Percentiles rank a stretch among this genome's conserved stretches.
These are phyloP conservation scores for Celastrina argiolus DNA, from an alignment of 2,888 invertebrate species.

Conservation along the genomic window DNA sequence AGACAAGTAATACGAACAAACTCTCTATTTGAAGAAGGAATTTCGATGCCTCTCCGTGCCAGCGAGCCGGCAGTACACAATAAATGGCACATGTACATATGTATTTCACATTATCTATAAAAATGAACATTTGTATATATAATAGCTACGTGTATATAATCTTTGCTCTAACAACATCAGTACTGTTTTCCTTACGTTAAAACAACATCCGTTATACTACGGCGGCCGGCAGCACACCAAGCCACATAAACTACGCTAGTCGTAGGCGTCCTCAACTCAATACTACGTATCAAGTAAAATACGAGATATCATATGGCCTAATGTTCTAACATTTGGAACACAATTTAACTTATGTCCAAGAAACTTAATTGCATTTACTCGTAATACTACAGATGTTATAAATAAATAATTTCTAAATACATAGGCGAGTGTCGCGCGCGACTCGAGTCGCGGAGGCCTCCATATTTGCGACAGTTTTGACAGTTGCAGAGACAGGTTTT, in stretches of 20 bases:
- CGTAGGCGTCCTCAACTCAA: neutral
- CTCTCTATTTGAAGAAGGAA: slow-evolving; percentile 25
- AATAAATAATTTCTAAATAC: slow-evolving; percentile 14
- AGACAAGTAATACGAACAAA: neutral
- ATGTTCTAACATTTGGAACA: slow-evolving; percentile 16
- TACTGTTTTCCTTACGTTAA: slow-evolving; percentile 60
- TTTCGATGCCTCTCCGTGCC: neutral
- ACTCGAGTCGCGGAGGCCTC: neutral
- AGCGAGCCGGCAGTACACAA: slow-evolving; percentile 42
- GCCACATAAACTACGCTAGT: slow-evolving; percentile 6
- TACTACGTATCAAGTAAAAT: neutral
- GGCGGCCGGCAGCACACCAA: neutral
- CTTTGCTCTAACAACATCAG: slow-evolving; percentile 73
- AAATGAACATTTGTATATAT: slow-evolving; percentile 39
- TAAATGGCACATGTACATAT: slow-evolving; percentile 66
- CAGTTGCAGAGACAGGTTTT: neutral
- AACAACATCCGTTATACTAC: slow-evolving; percentile 30
- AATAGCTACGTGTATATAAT: slow-evolving; percentile 46
- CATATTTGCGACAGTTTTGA: neutral
- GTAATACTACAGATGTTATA: slow-evolving; percentile 19
- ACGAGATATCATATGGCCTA: slow-evolving; percentile 12
- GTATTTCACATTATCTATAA: slow-evolving; percentile 54
- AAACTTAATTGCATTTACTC: slow-evolving; percentile 16
- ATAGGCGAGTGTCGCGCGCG: neutral
- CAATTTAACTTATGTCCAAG: slow-evolving; percentile 9